Percentiles rank a stretch among this genome's conserved stretches.
phyloP scores from a whole-genome alignment of 2,888 invertebrate species.

The Acrocyrtus sp. region DNA sequence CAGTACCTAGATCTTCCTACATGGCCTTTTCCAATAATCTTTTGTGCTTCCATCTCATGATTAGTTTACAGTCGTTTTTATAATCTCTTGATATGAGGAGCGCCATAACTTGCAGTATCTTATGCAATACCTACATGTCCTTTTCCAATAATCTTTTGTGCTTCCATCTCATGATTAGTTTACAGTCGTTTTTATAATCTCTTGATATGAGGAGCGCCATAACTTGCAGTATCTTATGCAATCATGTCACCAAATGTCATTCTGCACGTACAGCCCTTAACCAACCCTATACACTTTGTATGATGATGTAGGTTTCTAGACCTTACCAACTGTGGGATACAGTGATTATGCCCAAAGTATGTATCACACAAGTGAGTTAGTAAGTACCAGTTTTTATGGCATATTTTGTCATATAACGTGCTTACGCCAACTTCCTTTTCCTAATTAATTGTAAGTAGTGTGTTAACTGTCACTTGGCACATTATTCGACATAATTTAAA shows the following conservation, averaged over 20 bases:
- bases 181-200: no score
- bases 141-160: neutral
- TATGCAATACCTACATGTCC: neutral
- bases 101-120: constrained; percentile 27
- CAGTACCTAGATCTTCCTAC: neutral
- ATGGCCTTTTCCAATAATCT: neutral
- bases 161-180: neutral
- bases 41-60: neutral
- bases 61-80: neutral
- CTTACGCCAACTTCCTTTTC: constrained; percentile 46
- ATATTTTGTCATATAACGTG: constrained; percentile 31
- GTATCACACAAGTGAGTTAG: neutral
- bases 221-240: constrained; percentile 23
- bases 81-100: neutral
- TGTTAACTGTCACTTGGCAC: constrained; percentile 39
- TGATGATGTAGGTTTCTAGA: neutral
- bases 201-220: constrained; percentile 2
- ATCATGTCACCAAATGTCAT: constrained; percentile 38
- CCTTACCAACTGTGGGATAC: neutral
- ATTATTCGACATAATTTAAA: constrained; percentile 10
- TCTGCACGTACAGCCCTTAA: constrained; percentile 2
- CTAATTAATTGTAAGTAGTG: constrained; percentile 41
- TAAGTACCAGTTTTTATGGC: constrained; percentile 13
- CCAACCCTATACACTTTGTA: neutral
- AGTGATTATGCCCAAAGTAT: neutral